Evolutionary conservation across 2,113 vertebrate genomes (phyloP), one percentile per base, ranked within the genome.

Genomic region (Casuarius casuarius): DNA sequence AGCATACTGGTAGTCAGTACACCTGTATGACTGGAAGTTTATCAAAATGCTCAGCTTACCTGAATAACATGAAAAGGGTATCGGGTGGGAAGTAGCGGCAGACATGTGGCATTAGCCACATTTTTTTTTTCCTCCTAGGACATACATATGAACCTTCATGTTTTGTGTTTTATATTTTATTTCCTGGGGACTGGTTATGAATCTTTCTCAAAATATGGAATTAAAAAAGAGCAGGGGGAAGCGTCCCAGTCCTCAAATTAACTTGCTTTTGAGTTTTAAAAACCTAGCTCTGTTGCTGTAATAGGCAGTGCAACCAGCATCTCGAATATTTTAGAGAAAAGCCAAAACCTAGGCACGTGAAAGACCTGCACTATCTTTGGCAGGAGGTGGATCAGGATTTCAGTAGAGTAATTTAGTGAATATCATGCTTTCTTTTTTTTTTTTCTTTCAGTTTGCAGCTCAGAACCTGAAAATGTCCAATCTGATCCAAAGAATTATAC

Each of bases 391-490:
- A 70, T 89, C 46, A 77, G 65, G 31, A 40, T 89, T 46, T 63
- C 28, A 63, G 22, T 26, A 6, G 17, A 91, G 19, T 96, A 91
- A 89, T 96, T 87, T 61, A 83, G 92, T 89, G 44, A 66, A 84
- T 54, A 23, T 18, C 15, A 35, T 38, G 16, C 20, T 49, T 92
- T 72, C 35, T 42, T 52, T 33, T 84, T 80, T 85, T 85, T 85
- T 40, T 87, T 72, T 49, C 80, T 93, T 89, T 35, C 96, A 99
- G 99, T 99, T 96, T 99, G 99, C 97, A 99, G 99, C 90, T 99
- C 99, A 26, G 99, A 99, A 98, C 99, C 99, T 40, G 99, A 99
- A 97, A 99, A 99, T 92, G 97, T 99, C 73, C 98, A 99, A 28
- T 99, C 98, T 12, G 97, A 97, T 68, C 98, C 99, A 51, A 97